Conservation (phyloP, 2,888 invertebrate genomes). For the Ophion ellenae region DNA sequence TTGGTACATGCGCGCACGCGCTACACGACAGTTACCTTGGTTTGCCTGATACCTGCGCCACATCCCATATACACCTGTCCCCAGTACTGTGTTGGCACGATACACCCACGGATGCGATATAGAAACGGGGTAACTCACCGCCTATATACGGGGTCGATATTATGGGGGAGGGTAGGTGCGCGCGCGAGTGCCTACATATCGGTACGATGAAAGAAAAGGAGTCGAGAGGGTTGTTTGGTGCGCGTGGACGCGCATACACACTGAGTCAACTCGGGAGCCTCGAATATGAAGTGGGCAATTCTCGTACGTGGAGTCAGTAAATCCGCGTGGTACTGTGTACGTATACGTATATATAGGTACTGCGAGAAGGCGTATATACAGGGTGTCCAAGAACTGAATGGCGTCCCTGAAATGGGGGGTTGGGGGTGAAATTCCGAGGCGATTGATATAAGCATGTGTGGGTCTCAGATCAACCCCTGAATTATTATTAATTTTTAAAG, state of each 20-base stretch:
- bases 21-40: too few species aligned
- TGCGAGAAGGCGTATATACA: background rate
- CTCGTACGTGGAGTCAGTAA: slow-evolving; percentile 52
- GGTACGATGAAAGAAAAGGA: background rate
- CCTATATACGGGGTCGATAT: slow-evolving; percentile 38
- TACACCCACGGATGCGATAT: too few species aligned
- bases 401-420: too few species aligned
- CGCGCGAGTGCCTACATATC: background rate
- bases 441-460: too few species aligned
- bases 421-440: too few species aligned
- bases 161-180: slow-evolving; percentile 32
- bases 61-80: too few species aligned
- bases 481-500: too few species aligned
- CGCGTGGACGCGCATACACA: slow-evolving; percentile 70
- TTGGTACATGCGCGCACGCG: too few species aligned
- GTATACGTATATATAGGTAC: slow-evolving; percentile 18
- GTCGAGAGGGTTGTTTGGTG: slow-evolving; percentile 77
- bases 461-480: too few species aligned
- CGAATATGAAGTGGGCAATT: slow-evolving; percentile 22
- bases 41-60: too few species aligned
- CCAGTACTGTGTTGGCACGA: background rate
- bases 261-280: slow-evolving; percentile 29
- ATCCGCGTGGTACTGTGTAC: slow-evolving; percentile 29
- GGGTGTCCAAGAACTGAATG: background rate
- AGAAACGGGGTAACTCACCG: slow-evolving; percentile 8